These are phyloP conservation scores for Macrophya annulata DNA, from an alignment of 2,888 invertebrate species.

Conservation along the genomic window DNA sequence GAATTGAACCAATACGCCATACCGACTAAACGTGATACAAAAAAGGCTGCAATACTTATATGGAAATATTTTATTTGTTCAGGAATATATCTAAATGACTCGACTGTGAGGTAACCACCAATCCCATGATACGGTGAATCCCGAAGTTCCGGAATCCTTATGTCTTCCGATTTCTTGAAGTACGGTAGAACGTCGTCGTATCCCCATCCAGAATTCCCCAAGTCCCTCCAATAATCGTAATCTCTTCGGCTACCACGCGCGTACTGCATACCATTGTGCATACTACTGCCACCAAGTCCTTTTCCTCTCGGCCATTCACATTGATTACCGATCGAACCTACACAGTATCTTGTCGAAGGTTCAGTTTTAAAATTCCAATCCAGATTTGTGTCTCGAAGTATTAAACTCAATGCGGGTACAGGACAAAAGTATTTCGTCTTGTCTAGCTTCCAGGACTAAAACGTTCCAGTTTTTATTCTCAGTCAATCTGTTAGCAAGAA, in stretches of 20 bases:
- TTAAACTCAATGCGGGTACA: slow-evolving; percentile 90
- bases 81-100: slow-evolving; percentile 87
- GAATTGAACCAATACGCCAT: too few species aligned
- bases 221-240: slow-evolving; percentile 79
- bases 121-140: slow-evolving; percentile 85
- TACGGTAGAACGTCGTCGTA: slow-evolving; percentile 71
- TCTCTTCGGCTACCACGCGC: slow-evolving; percentile 79
- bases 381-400: slow-evolving; percentile 88
- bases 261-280: slow-evolving; percentile 81
- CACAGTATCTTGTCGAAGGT: slow-evolving; percentile 83
- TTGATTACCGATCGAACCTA: slow-evolving; percentile 71
- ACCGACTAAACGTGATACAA: too few species aligned
- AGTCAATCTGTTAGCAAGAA: slow-evolving; percentile 89
- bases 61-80: slow-evolving; percentile 86
- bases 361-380: slow-evolving; percentile 96
- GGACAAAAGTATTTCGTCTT: slow-evolving; percentile 93
- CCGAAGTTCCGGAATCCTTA: slow-evolving; percentile 83
- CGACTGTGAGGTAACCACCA: slow-evolving; percentile 88
- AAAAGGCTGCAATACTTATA: too few species aligned
- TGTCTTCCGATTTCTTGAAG: slow-evolving; percentile 85
- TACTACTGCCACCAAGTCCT: slow-evolving; percentile 79
- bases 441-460: slow-evolving; percentile 89
- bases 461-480: slow-evolving; percentile 89
- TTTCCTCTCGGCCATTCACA: slow-evolving; percentile 77
- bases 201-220: slow-evolving; percentile 79